phyloP scores from a whole-genome alignment of 2,113 vertebrate species.

The Halichoeres trimaculatus region DNA sequence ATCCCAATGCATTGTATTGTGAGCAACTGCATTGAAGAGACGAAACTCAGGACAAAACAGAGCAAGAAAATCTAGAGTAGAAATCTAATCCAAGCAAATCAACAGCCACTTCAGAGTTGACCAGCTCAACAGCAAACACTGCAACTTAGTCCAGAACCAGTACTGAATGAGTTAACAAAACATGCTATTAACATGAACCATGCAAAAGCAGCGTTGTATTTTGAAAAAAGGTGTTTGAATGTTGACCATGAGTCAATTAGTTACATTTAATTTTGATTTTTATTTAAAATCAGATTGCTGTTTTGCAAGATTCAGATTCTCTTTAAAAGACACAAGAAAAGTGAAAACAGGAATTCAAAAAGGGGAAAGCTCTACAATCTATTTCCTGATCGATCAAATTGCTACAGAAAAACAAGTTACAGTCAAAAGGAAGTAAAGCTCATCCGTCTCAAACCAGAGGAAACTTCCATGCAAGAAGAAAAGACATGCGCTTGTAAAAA shows the following conservation, averaged over 20 bases:
- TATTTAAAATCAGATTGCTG: constrained; percentile 59
- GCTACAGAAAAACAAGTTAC: constrained; percentile 64
- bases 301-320: constrained; percentile 82
- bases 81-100: constrained; percentile 79
- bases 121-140: constrained; percentile 63
- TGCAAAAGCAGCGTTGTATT: constrained; percentile 81
- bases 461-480: constrained; percentile 91
- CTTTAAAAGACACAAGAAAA: constrained; percentile 64
- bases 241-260: constrained; percentile 19
- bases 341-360: constrained; percentile 62
- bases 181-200: constrained; percentile 84
- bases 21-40: constrained; percentile 86
- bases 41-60: constrained; percentile 78
- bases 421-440: constrained; percentile 60
- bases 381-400: constrained; percentile 64
- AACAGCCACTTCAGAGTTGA: constrained; percentile 69
- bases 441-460: constrained; percentile 71
- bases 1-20: constrained; percentile 85
- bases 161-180: constrained; percentile 78
- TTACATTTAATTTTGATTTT: constrained; percentile 25
- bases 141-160: constrained; percentile 73
- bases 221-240: constrained; percentile 10
- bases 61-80: constrained; percentile 75
- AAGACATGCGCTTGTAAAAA: constrained; percentile 92
- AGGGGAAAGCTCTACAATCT: constrained; percentile 63